These are phyloP conservation scores for Synanthedon tipuliformis DNA, from an alignment of 2,888 invertebrate species.

Conservation along the genomic window DNA sequence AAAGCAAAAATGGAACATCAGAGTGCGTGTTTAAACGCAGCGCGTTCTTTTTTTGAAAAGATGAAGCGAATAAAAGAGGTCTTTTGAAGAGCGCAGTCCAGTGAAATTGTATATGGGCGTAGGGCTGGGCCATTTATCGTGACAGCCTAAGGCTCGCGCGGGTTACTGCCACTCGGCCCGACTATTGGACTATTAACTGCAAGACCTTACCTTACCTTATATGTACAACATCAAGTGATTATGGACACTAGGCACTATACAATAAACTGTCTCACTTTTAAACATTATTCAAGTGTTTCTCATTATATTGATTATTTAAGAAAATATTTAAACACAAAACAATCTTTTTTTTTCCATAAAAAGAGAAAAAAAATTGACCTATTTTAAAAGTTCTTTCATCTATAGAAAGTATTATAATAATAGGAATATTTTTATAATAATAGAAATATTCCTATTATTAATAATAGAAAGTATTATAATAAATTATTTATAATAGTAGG, in stretches of 20 bases:
- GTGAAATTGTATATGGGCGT: conserved; percentile 59
- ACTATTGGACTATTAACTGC: conserved; percentile 8
- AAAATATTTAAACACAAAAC: too few relatives aligned
- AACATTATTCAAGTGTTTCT: too few relatives aligned
- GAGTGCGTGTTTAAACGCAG: conserved; percentile 3
- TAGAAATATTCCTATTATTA: too few relatives aligned
- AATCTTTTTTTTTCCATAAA: too few relatives aligned
- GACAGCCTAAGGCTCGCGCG: conserved; percentile 51
- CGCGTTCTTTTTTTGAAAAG: conserved; percentile 6
- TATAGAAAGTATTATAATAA: too few relatives aligned
- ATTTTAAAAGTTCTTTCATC: too few relatives aligned
- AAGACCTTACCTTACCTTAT: not conserved
- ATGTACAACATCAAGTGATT: not conserved
- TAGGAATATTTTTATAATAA: too few relatives aligned
- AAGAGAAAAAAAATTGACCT: too few relatives aligned
- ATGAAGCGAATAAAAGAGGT: conserved; percentile 30
- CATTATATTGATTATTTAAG: too few relatives aligned
- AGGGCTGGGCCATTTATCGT: conserved; percentile 52
- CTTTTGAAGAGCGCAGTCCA: conserved; percentile 43
- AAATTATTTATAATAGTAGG: too few relatives aligned
- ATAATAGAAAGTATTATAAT: too few relatives aligned
- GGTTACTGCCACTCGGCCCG: conserved; percentile 37
- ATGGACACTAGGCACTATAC: not conserved
- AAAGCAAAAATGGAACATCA: not conserved
- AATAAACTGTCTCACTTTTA: too few relatives aligned